These are phyloP conservation scores for Synchiropus splendidus DNA, from an alignment of 2,113 vertebrate species.

Conservation along the genomic window DNA sequence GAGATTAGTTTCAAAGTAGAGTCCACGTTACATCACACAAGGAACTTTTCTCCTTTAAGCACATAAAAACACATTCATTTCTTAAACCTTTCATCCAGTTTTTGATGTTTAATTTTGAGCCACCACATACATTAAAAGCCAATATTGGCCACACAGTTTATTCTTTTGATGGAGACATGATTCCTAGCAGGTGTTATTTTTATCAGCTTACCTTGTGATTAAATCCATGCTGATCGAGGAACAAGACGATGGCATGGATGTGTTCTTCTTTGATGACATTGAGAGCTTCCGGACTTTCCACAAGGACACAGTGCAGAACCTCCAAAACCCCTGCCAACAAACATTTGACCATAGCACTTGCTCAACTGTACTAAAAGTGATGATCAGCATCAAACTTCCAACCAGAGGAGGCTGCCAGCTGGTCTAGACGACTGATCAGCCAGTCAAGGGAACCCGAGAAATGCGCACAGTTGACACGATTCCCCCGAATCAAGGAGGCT, in stretches of 20 bases:
- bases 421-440: constrained; percentile 85
- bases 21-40: too few species aligned
- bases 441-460: constrained; percentile 90
- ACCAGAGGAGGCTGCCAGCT: constrained; percentile 86
- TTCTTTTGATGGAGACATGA: too few species aligned
- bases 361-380: not conserved
- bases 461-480: constrained; percentile 86
- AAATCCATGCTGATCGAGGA: constrained; percentile 86
- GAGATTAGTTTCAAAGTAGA: too few species aligned
- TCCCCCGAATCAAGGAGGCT: constrained; percentile 86
- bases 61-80: not conserved
- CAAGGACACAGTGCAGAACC: constrained; percentile 86
- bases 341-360: not conserved
- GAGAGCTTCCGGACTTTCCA: constrained; percentile 88
- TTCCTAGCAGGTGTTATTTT: not conserved
- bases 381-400: not conserved
- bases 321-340: constrained; percentile 80
- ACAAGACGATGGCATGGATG: constrained; percentile 86
- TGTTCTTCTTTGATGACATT: constrained; percentile 90
- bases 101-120: too few species aligned
- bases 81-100: too few species aligned
- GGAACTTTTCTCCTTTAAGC: too few species aligned
- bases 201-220: constrained; percentile 76
- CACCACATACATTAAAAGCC: too few species aligned
- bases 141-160: too few species aligned